phyloP scores from a whole-genome alignment of 2,113 vertebrate species.

The Turdus rufiventris region DNA sequence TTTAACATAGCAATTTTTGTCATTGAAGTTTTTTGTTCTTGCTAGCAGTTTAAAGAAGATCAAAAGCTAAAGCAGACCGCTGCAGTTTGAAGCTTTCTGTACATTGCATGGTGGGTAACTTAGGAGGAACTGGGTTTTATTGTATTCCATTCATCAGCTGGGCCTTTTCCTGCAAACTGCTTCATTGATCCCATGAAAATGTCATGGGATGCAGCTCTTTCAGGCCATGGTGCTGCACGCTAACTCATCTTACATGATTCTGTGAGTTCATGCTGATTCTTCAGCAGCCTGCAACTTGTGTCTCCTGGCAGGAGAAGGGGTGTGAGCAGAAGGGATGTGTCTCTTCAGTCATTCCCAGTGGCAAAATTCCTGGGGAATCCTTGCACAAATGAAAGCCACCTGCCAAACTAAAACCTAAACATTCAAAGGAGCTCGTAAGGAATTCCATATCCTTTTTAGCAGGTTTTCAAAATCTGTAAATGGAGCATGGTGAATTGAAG shows the following conservation, averaged over 20 bases:
- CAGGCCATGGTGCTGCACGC: neutral
- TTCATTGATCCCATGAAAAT: neutral
- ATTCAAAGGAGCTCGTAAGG: neutral
- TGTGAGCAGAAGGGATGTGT: neutral
- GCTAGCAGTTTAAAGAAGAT: neutral
- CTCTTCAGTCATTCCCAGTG: neutral
- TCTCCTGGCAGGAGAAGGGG: neutral
- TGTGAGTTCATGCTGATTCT: no score
- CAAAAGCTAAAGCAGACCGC: neutral
- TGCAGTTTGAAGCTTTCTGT: neutral
- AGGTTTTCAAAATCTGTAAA: neutral
- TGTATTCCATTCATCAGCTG: neutral
- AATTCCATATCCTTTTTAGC: neutral
- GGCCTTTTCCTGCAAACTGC: neutral
- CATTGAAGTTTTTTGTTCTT: neutral
- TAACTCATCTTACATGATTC: neutral
- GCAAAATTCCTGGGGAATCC: neutral
- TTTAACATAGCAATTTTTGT: neutral
- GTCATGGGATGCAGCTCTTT: neutral
- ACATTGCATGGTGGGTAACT: neutral
- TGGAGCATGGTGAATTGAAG: neutral
- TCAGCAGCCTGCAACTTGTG: neutral
- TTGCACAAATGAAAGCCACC: neutral
- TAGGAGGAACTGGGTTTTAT: neutral
- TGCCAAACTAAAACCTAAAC: neutral